These are phyloP conservation scores for Sturnus vulgaris DNA, from an alignment of 2,113 vertebrate species.

Conservation along the genomic window DNA sequence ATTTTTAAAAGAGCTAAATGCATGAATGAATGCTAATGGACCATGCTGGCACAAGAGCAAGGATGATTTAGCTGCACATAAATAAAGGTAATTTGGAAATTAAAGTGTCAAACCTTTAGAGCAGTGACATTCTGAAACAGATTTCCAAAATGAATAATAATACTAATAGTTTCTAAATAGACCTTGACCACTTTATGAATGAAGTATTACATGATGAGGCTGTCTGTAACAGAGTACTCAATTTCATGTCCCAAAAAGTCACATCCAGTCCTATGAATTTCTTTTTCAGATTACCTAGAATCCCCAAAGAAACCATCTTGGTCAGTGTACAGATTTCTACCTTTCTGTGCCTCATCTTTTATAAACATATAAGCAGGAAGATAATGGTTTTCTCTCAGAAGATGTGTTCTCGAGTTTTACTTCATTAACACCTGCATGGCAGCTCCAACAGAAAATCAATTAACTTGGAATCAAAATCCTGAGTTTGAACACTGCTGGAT, in stretches of 20 bases:
- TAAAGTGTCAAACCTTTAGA: not conserved
- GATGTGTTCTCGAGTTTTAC: not conserved
- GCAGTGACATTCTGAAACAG: not conserved
- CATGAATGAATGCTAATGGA: not conserved
- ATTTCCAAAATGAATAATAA: not conserved
- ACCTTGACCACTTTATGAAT: not conserved
- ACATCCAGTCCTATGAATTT: not conserved
- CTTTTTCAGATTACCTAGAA: not conserved
- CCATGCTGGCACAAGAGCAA: not conserved
- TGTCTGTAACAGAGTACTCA: not conserved
- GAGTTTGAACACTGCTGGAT: not conserved
- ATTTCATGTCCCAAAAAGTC: not conserved
- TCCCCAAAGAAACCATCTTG: not conserved
- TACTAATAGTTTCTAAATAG: not conserved
- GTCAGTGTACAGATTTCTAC: not conserved
- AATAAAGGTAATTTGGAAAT: not conserved
- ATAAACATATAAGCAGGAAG: not conserved
- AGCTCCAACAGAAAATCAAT: not conserved
- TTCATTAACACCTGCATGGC: not conserved
- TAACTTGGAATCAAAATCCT: not conserved
- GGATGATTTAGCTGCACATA: not conserved
- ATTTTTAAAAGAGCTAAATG: not conserved
- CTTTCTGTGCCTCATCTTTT: not conserved
- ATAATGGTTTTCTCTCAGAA: not conserved
- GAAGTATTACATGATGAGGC: not conserved